phyloP scores from a whole-genome alignment of 2,888 invertebrate species.

The Lissonota sp. region DNA sequence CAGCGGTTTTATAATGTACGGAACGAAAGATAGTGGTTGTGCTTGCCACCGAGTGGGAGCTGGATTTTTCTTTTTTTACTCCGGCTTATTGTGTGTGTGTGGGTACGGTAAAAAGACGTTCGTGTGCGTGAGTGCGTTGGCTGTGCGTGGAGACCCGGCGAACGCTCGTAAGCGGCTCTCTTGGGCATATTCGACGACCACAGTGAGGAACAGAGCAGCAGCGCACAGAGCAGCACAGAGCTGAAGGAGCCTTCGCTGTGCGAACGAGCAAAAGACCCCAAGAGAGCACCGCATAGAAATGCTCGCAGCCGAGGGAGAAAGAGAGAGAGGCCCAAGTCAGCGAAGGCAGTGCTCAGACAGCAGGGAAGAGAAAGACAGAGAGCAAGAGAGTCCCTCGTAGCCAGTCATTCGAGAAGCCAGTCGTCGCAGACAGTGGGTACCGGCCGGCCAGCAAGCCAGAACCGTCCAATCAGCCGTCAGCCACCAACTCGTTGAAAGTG shows the following conservation, averaged over 20 bases:
- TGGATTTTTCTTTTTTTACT: constrained; percentile 2
- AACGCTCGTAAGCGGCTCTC: constrained; percentile 30
- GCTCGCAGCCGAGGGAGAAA: neutral
- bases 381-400: constrained; percentile 40
- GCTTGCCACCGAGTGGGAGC: constrained; percentile 57
- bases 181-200: constrained; percentile 35
- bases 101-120: constrained; percentile 17
- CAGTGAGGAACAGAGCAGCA: constrained; percentile 8
- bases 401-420: constrained; percentile 64
- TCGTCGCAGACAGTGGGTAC: constrained; percentile 68
- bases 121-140: constrained; percentile 46
- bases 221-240: too few species aligned
- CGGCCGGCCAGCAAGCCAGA: constrained; percentile 72
- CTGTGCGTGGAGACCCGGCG: neutral
- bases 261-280: constrained; percentile 19
- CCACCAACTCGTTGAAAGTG: constrained; percentile 50
- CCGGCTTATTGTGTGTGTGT: constrained; percentile 4
- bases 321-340: constrained; percentile 33
- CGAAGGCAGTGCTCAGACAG: constrained; percentile 31
- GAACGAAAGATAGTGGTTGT: constrained; percentile 58
- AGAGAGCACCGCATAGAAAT: constrained; percentile 10
- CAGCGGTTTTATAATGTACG: constrained; percentile 36
- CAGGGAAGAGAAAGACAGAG: constrained; percentile 29
- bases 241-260: constrained; percentile 27
- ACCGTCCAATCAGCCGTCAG: constrained; percentile 74